Evolutionary conservation across 2,113 vertebrate genomes (phyloP).

Genomic region (Eptatretus burgeri): DNA sequence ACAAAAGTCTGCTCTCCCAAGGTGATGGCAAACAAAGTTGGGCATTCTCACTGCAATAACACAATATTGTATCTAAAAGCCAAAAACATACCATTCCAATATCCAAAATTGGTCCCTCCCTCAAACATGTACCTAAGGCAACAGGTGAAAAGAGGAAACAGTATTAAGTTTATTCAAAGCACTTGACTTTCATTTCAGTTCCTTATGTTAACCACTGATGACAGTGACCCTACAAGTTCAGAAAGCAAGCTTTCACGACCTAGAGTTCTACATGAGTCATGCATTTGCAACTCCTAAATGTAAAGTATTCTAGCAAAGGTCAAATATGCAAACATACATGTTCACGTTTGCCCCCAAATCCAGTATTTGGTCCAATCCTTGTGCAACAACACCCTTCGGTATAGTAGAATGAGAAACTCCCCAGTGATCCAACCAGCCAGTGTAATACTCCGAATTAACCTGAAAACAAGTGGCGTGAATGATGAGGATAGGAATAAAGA

Average conservation of each 20-base stretch:
- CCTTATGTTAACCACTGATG: too few species aligned
- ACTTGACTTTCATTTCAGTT: too few species aligned
- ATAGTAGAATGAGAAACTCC: constrained; percentile 32
- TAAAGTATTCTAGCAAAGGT: too few species aligned
- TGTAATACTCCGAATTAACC: constrained; percentile 95
- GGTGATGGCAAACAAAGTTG: too few species aligned
- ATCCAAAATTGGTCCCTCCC: constrained; percentile 80
- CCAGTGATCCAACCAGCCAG: constrained; percentile 95
- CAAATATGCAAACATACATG: constrained; percentile 21
- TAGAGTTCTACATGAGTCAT: too few species aligned
- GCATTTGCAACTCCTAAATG: too few species aligned
- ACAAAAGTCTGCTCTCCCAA: too few species aligned
- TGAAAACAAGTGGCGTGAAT: constrained; percentile 12
- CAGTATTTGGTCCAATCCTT: constrained; percentile 35
- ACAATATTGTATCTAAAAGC: too few species aligned
- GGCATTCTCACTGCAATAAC: too few species aligned
- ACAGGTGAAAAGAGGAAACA: background rate
- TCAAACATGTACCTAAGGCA: constrained; percentile 81
- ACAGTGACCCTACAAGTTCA: too few species aligned
- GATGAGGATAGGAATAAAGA: background rate
- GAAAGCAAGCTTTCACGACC: too few species aligned
- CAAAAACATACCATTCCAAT: constrained; percentile 47
- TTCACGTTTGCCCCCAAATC: constrained; percentile 58
- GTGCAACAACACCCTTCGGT: constrained; percentile 20
- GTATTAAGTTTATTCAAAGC: too few species aligned